Conservation (phyloP, 2,113 vertebrate species). For the Cacatua alba region DNA sequence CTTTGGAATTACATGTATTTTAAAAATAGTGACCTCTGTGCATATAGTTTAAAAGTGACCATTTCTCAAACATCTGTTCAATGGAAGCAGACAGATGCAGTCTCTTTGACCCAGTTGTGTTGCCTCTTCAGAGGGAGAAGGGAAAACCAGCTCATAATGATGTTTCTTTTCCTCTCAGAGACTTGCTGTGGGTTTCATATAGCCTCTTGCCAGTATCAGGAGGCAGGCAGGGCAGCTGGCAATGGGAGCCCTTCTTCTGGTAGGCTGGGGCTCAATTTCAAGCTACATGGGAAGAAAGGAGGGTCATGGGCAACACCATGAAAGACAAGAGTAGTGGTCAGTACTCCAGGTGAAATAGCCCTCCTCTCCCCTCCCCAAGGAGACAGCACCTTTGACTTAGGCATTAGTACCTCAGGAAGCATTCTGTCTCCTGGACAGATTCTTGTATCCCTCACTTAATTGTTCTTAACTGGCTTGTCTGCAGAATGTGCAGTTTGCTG, state of each 20-base stretch:
- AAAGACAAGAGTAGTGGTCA: not conserved
- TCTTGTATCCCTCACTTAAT: not conserved
- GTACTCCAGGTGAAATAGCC: not conserved
- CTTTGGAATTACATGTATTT: not conserved
- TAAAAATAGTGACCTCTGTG: not conserved
- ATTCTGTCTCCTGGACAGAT: not conserved
- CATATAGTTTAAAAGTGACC: not conserved
- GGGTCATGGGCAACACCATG: not conserved
- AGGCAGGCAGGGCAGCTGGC: not conserved
- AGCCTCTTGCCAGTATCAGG: not conserved
- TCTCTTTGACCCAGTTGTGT: not conserved
- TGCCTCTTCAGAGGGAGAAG: not conserved
- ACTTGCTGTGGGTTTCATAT: not conserved
- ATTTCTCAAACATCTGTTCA: not conserved
- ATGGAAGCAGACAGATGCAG: accelerated
- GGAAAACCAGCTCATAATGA: not conserved
- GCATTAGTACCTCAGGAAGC: not conserved
- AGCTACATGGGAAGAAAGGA: not conserved
- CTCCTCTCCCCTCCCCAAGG: not conserved
- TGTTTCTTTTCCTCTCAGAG: not conserved
- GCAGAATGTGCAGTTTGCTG: not conserved
- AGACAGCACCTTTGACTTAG: not conserved
- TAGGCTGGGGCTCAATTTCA: not conserved
- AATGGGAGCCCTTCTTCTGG: not conserved
- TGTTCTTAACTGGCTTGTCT: not conserved